Evolutionary conservation across 2,113 vertebrate genomes (phyloP), one percentile per base, ranked within the genome.

Genomic region (Protomyctophum bolini): DNA sequence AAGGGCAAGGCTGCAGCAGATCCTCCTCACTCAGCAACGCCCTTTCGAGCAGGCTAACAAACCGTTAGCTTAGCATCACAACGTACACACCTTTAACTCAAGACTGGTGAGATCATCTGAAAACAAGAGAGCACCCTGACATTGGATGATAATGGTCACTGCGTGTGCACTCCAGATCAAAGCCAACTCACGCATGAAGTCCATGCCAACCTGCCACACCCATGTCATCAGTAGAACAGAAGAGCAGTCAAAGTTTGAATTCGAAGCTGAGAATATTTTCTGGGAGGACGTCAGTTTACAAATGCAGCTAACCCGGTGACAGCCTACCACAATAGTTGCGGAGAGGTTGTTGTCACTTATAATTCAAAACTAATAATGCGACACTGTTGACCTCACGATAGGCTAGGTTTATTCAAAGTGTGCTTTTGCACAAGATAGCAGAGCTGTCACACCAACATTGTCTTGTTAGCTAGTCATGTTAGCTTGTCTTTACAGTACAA

Each of bases 1-100:
- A 90, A 90, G 90, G 89, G 85, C 88, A 89, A 88, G 87, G 87
- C 88, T 91, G 87, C 86, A 91, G 89, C 81, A 87, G 66, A 41
- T 41, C 33, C 33, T 41, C 33, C 33, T 75, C 87, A 75, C 84
- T 90, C 86, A 90, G 87, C 88, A 89, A 91, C 89, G 89, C 89
- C 91, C 91, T 91, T 91, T 79, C 83, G 50, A 83, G 83, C 54
- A 6, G 8, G 54, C 83, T 85, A 89, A 75, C 33, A 41, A 41
- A 3, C 33, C 67, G 61, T 81, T 90, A 91, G 87, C 88, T 74
- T 88, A 87, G 83, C 87, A 52, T 15, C 49, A 68, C 28, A 77
- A 83, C 79, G 68, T 66, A 76, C 59, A 75, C 59, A 75, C 63
- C 69, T 60, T 6, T 14, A 68, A 57, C 52, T 41, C 3, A 54